Evolutionary conservation across 2,888 invertebrate genomes (phyloP).

Genomic region (Agrotis clavis): DNA sequence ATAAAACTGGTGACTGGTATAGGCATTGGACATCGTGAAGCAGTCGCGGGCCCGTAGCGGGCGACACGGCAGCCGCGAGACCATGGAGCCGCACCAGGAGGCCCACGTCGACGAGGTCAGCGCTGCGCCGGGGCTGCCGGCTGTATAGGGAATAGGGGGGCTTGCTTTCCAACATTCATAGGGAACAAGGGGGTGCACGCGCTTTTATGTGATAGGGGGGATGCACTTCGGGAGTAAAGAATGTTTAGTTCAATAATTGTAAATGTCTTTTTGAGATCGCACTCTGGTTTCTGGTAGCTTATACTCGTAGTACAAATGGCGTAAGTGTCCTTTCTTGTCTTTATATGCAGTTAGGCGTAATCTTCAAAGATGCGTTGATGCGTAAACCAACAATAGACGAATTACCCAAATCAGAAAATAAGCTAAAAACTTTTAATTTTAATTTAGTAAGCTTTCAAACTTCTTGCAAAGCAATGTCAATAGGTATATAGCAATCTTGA

Average conservation of each 20-base stretch:
- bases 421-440: too few relatives aligned
- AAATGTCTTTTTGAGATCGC: neutral
- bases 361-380: too few relatives aligned
- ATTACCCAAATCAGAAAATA: too few relatives aligned
- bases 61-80: conserved; percentile 93
- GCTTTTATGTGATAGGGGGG: neutral
- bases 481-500: too few relatives aligned
- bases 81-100: conserved; percentile 93
- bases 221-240: neutral
- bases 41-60: conserved; percentile 96
- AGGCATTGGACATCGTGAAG: conserved; percentile 98
- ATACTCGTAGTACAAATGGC: neutral
- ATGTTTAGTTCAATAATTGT: neutral
- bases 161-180: conserved; percentile 41
- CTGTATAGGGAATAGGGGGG: conserved; percentile 31
- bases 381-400: too few relatives aligned
- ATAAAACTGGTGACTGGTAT: conserved; percentile 58
- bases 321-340: neutral
- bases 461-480: too few relatives aligned
- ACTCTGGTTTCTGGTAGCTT: conserved; percentile 6
- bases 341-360: neutral
- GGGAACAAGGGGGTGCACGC: neutral
- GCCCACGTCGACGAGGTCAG: conserved; percentile 94
- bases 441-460: too few relatives aligned
- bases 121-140: conserved; percentile 29